phyloP scores from a whole-genome alignment of 2,113 vertebrate genomes.

The Nycticorax nycticorax region DNA sequence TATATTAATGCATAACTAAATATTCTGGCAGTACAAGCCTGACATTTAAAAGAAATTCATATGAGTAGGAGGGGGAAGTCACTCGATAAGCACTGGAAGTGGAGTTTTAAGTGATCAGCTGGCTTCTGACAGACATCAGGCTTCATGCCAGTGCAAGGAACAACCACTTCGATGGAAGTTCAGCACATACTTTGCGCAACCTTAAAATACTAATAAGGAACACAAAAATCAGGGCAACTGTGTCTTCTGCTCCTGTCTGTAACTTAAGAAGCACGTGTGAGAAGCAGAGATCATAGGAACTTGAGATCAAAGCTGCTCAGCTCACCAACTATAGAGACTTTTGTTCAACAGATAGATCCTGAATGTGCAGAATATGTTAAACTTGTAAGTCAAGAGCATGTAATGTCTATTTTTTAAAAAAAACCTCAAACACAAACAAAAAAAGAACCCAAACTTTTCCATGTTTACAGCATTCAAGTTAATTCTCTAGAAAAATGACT shows the following conservation, averaged over 20 bases:
- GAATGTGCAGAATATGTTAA: not conserved
- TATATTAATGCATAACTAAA: conserved; percentile 4
- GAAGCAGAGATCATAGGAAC: not conserved
- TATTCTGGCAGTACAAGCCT: not conserved
- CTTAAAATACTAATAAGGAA: not conserved
- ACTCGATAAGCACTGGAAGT: not conserved
- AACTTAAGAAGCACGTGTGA: not conserved
- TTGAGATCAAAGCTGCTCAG: not conserved
- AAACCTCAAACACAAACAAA: not conserved
- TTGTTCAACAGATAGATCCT: not conserved
- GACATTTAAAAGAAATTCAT: not conserved
- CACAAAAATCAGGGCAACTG: not conserved
- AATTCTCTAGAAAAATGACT: not conserved
- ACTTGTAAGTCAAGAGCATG: not conserved
- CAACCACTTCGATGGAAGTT: not conserved
- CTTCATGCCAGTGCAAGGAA: not conserved
- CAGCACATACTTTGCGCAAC: not conserved
- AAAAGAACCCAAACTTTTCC: not conserved
- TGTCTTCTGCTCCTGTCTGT: not conserved
- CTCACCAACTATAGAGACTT: not conserved
- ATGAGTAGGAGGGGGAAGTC: not conserved
- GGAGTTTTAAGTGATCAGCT: not conserved
- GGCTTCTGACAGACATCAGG: not conserved
- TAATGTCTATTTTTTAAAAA: not conserved
- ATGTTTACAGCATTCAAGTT: not conserved